These are phyloP conservation scores for Polypterus senegalus DNA, from an alignment of 2,113 vertebrate genomes.

Conservation along the genomic window DNA sequence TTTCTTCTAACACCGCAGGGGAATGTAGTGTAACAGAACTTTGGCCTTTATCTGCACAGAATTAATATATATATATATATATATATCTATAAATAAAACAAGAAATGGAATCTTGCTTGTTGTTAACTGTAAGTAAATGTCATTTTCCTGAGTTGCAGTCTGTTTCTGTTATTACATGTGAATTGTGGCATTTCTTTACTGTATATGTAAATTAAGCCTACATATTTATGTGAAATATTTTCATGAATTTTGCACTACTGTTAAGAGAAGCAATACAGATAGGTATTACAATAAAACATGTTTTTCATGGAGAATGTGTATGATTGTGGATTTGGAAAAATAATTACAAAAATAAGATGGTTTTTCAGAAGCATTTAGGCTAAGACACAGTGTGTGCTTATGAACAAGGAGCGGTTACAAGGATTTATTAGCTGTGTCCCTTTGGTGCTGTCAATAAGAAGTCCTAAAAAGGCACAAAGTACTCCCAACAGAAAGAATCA, in stretches of 20 bases:
- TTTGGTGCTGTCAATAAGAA: no score
- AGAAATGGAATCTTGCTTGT: conserved; percentile 36
- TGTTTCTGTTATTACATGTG: conserved; percentile 33
- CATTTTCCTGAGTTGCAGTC: conserved; percentile 21
- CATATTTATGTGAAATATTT: conserved; percentile 50
- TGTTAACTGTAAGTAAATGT: conserved; percentile 41
- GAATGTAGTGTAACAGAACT: conserved; percentile 20
- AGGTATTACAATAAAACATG: no score
- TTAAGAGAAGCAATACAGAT: conserved; percentile 68
- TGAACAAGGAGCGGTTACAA: no score
- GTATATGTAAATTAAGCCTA: conserved; percentile 37
- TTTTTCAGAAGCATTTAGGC: no score
- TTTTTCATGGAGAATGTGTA: no score
- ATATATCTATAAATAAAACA: conserved; percentile 17
- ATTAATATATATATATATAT: conserved; percentile 9
- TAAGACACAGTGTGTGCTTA: no score
- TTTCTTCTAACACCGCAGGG: conserved; percentile 11
- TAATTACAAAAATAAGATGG: no score
- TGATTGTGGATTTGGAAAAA: no score
- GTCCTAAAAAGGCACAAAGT: no score
- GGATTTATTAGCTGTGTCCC: no score
- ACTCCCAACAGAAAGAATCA: no score
- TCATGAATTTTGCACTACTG: conserved; percentile 71
- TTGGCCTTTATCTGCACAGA: conserved; percentile 26
- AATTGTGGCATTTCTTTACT: conserved; percentile 41